A percentile compares a stretch with the other conserved stretches of the same genome.
phyloP scores from a whole-genome alignment of 2,888 invertebrate species.

The Leptopilina myrica region DNA sequence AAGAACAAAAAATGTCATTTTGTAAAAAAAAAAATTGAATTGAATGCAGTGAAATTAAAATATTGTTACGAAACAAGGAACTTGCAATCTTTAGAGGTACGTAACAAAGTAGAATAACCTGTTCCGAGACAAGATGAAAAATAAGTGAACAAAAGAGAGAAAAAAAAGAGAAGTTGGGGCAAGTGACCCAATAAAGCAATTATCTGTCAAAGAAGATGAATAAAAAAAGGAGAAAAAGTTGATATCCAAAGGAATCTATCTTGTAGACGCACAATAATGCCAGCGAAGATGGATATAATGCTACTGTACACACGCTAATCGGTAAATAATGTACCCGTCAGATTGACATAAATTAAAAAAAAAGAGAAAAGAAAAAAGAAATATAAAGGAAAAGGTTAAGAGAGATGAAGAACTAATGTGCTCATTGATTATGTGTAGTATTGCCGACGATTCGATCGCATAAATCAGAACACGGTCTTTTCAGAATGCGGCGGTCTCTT shows the following conservation, averaged over 20 bases:
- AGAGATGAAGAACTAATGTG: constrained; percentile 49
- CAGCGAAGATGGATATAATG: constrained; percentile 22
- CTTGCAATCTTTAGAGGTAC: constrained; percentile 6
- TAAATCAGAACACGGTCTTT: constrained; percentile 70
- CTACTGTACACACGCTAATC: constrained; percentile 10
- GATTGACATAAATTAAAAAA: constrained; percentile 36
- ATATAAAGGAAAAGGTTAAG: not conserved
- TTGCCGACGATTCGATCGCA: constrained; percentile 65
- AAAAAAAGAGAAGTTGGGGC: not conserved
- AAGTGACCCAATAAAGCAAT: constrained; percentile 38
- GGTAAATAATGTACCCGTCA: constrained; percentile 25
- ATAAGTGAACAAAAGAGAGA: constrained; percentile 22
- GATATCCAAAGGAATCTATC: constrained; percentile 13
- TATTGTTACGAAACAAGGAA: constrained; percentile 28
- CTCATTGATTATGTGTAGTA: constrained; percentile 55
- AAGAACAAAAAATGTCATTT: not conserved
- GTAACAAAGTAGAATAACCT: constrained; percentile 30
- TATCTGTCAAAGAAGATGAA: constrained; percentile 31
- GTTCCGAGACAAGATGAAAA: constrained; percentile 30
- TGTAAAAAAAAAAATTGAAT: not conserved
- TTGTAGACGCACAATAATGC: not conserved
- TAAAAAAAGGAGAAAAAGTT: not conserved
- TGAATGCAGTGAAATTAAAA: not conserved
- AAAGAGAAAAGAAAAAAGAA: constrained; percentile 43
- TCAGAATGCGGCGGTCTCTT: constrained; percentile 68